Evolutionary conservation across 2,888 invertebrate species (phyloP).

Genomic region (Andricus curvator): DNA sequence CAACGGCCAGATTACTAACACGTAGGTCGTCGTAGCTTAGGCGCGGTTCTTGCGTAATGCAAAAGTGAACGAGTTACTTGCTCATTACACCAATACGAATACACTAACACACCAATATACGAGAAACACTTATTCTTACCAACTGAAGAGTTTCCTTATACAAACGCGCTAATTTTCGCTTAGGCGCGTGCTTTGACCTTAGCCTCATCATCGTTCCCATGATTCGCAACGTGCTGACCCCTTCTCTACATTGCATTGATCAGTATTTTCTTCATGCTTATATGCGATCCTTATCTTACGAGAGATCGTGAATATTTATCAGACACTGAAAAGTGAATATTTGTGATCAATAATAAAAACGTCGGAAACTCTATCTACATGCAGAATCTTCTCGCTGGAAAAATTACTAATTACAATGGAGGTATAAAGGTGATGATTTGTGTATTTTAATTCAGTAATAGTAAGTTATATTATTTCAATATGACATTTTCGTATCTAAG

Average conservation of each 20-base stretch:
- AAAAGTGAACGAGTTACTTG: slow-evolving; percentile 66
- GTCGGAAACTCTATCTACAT: not conserved
- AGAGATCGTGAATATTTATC: not conserved
- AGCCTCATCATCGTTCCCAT: slow-evolving; percentile 32
- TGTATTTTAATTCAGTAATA: too few species aligned
- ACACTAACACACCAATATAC: not conserved
- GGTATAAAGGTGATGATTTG: too few species aligned
- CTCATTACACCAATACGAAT: slow-evolving; percentile 60
- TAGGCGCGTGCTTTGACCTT: slow-evolving; percentile 17
- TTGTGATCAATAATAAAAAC: slow-evolving; percentile 21
- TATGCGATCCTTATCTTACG: not conserved
- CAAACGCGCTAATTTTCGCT: slow-evolving; percentile 32
- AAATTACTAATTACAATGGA: too few species aligned
- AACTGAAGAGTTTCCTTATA: slow-evolving; percentile 31
- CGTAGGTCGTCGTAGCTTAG: slow-evolving; percentile 46
- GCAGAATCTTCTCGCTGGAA: too few species aligned
- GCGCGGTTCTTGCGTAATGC: slow-evolving; percentile 61
- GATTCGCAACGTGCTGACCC: slow-evolving; percentile 13
- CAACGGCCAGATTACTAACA: slow-evolving; percentile 49
- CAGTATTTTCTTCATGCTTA: slow-evolving; percentile 2
- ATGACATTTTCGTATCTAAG: too few species aligned
- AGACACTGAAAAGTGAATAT: not conserved
- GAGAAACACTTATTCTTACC: slow-evolving; percentile 28
- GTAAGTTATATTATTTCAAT: too few species aligned
- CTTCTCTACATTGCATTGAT: slow-evolving; percentile 9